A percentile compares a stretch with the other conserved stretches of the same genome.
Conservation (phyloP, 2,888 invertebrate species). For the Mystacides longicornis region DNA sequence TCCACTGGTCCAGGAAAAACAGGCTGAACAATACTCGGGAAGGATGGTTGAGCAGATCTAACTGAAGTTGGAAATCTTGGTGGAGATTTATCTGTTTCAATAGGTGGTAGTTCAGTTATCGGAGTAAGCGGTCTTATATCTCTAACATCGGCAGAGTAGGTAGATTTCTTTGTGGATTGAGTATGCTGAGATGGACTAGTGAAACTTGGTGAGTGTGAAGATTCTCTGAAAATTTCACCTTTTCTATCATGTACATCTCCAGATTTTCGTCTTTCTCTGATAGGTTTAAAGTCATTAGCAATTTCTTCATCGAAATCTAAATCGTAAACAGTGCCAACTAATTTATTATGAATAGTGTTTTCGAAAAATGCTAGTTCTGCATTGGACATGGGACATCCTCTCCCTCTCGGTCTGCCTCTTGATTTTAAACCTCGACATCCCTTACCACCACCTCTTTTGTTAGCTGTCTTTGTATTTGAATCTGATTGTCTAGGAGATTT, state of each 20-base stretch:
- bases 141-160: slow-evolving; percentile 38
- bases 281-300: slow-evolving; percentile 65
- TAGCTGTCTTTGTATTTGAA: slow-evolving; percentile 34
- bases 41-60: slow-evolving; percentile 21
- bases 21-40: slow-evolving; percentile 53
- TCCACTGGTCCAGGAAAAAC: slow-evolving; percentile 82
- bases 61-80: slow-evolving; percentile 21
- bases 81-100: slow-evolving; percentile 28
- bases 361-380: slow-evolving; percentile 39
- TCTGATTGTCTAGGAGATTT: slow-evolving; percentile 62
- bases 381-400: slow-evolving; percentile 32
- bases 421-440: slow-evolving; percentile 44
- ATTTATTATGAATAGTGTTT: slow-evolving; percentile 72
- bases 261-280: slow-evolving; percentile 72
- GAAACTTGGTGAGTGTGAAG: slow-evolving; percentile 52
- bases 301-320: slow-evolving; percentile 80
- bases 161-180: slow-evolving; percentile 31
- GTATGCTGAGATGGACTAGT: slow-evolving; percentile 43
- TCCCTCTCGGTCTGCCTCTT: slow-evolving; percentile 38
- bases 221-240: slow-evolving; percentile 47
- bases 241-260: slow-evolving; percentile 59
- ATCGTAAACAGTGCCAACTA: slow-evolving; percentile 82
- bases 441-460: slow-evolving; percentile 34
- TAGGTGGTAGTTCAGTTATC: slow-evolving; percentile 32
- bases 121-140: slow-evolving; percentile 47